Conservation (phyloP, 2,797 vertebrate genomes). For the Hipposideros larvatus region DNA sequence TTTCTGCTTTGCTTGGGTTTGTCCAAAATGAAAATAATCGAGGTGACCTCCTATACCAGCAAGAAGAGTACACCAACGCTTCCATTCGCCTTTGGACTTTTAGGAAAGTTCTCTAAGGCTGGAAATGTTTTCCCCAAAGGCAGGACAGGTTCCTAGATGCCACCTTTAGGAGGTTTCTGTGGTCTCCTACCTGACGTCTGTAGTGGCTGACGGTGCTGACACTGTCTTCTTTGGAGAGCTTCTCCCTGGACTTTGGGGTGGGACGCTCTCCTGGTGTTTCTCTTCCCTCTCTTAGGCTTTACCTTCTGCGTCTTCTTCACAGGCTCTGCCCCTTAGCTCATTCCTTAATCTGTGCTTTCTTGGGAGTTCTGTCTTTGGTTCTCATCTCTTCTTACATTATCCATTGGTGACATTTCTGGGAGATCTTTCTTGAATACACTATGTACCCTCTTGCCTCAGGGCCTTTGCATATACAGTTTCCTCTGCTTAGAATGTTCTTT, state of each 20-base stretch:
- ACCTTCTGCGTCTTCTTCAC: neutral
- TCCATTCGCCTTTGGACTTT: neutral
- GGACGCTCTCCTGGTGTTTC: neutral
- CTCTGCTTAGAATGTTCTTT: neutral
- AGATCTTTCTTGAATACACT: neutral
- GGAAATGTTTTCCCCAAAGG: neutral
- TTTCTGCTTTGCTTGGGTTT: neutral
- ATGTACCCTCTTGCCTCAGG: neutral
- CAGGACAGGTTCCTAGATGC: neutral
- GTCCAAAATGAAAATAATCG: neutral
- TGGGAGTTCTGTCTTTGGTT: neutral
- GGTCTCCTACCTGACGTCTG: neutral
- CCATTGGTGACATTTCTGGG: neutral
- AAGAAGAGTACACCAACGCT: neutral
- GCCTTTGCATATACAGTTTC: neutral
- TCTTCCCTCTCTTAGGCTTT: neutral
- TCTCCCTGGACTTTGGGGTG: neutral
- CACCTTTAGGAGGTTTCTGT: neutral
- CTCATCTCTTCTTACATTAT: neutral
- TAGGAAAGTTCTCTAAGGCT: neutral
- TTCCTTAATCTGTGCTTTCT: neutral
- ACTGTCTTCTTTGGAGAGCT: neutral
- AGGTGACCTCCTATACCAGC: neutral
- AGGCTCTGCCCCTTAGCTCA: neutral
- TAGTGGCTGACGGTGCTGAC: no score